A percentile compares a stretch with the other conserved stretches of the same genome.
These are phyloP conservation scores for Hassar affinis DNA, from an alignment of 2,113 vertebrate genomes.

Conservation along the genomic window DNA sequence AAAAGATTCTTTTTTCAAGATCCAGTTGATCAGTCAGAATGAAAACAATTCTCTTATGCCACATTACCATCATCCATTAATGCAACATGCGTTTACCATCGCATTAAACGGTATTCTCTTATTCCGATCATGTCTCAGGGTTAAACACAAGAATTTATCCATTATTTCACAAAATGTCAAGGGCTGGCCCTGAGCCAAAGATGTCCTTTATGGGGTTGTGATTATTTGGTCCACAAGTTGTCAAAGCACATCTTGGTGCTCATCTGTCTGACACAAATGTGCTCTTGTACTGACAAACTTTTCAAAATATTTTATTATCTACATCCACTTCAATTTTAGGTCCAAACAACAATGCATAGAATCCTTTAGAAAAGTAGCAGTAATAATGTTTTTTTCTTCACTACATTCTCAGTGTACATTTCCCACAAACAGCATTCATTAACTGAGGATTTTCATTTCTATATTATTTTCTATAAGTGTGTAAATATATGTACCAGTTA, in stretches of 20 bases:
- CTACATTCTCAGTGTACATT: not conserved
- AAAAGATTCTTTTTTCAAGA: not conserved
- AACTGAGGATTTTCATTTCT: not conserved
- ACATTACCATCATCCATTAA: not conserved
- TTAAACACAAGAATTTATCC: not conserved
- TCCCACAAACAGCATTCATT: not conserved
- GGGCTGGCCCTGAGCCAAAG: not conserved
- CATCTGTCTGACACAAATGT: not conserved
- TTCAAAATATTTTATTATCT: not conserved
- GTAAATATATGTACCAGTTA: not conserved
- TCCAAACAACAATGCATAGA: not conserved
- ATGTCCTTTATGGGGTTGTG: not conserved
- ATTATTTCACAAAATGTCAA: not conserved
- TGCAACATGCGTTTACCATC: not conserved
- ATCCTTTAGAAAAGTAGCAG: not conserved
- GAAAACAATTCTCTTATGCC: not conserved
- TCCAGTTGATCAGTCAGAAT: not conserved
- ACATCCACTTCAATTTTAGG: not conserved
- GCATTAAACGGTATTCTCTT: not conserved
- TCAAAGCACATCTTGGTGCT: not conserved
- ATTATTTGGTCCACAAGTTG: not conserved
- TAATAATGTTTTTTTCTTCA: constrained; percentile 1
- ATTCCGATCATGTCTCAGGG: not conserved
- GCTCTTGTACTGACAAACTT: not conserved
- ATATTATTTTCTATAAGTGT: not conserved